These are phyloP conservation scores for Germaria angustata DNA, from an alignment of 2,888 invertebrate genomes.

Conservation along the genomic window DNA sequence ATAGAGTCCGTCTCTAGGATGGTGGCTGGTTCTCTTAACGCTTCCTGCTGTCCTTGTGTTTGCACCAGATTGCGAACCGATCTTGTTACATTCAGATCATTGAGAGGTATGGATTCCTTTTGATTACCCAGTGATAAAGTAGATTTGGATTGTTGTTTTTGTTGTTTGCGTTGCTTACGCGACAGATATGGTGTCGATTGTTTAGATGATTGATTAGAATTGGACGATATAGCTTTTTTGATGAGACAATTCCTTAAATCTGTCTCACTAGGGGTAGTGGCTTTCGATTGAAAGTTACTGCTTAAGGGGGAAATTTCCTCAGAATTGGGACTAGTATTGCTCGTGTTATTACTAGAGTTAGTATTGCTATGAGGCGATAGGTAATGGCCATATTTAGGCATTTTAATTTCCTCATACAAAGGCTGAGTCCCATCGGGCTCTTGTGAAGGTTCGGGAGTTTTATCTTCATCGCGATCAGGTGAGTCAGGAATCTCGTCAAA, in stretches of 20 bases:
- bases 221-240: slow-evolving; percentile 58
- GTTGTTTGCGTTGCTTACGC: slow-evolving; percentile 72
- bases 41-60: slow-evolving; percentile 47
- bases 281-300: slow-evolving; percentile 76
- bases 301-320: slow-evolving; percentile 79
- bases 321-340: slow-evolving; percentile 82
- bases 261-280: slow-evolving; percentile 72
- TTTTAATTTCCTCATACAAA: slow-evolving; percentile 79
- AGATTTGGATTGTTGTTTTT: slow-evolving; percentile 72
- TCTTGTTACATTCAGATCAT: slow-evolving; percentile 65
- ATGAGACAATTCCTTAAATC: slow-evolving; percentile 70
- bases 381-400: slow-evolving; percentile 79
- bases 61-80: slow-evolving; percentile 68
- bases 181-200: slow-evolving; percentile 73
- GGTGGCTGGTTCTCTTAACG: not conserved
- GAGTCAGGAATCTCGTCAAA: slow-evolving; percentile 88
- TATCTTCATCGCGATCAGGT: slow-evolving; percentile 83
- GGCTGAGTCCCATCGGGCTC: slow-evolving; percentile 74
- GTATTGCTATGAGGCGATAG: slow-evolving; percentile 84
- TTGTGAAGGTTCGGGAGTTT: slow-evolving; percentile 77
- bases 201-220: slow-evolving; percentile 57
- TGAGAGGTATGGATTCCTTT: slow-evolving; percentile 50
- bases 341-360: slow-evolving; percentile 78
- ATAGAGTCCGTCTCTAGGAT: slow-evolving; percentile 70
- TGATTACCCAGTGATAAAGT: slow-evolving; percentile 66